Conservation (phyloP, 2,113 vertebrate genomes). For the western clawed frog (Xenopus tropicalis) region UCB_Xtro_10.0 CM004447.2:120106001-120106500, state of each 20-base stretch:
- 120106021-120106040: too few species aligned
- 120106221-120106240: too few species aligned
- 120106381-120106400: constrained; percentile 32
- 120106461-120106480: constrained; percentile 25
- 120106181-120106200: too few species aligned
- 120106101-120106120: too few species aligned
- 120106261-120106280: background rate
- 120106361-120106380: constrained; percentile 10
- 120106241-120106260: too few species aligned
- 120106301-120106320: background rate
- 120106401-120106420: constrained; percentile 29
- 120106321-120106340: constrained; percentile 5
- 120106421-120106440: constrained; percentile 35
- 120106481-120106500: constrained; percentile 35
- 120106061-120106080: too few species aligned
- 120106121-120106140: too few species aligned
- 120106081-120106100: too few species aligned
- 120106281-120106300: constrained; percentile 19
- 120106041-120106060: too few species aligned
- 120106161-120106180: too few species aligned
- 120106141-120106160: too few species aligned
- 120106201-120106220: background rate
- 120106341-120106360: constrained; percentile 10
- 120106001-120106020: too few species aligned
- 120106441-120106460: constrained; percentile 31